These are phyloP conservation scores for Eledone cirrhosa DNA, from an alignment of 2,888 invertebrate genomes.

Conservation along the genomic window DNA sequence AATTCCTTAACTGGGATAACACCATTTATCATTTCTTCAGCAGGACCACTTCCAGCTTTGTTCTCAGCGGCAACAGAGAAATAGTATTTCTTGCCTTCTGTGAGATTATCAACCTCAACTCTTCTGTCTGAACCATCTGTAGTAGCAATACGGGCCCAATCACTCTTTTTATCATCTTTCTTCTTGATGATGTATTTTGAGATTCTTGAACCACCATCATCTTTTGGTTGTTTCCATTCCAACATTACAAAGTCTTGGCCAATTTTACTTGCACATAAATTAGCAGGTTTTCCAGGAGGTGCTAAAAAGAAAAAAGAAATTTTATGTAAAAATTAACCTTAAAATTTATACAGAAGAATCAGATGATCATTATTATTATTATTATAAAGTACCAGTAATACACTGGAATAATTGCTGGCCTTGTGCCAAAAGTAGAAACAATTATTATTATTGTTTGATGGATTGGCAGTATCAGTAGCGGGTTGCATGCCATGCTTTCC, in stretches of 20 bases:
- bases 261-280: conserved; percentile 36
- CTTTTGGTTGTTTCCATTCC: conserved; percentile 62
- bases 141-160: conserved; percentile 45
- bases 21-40: conserved; percentile 4
- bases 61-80: conserved; percentile 88
- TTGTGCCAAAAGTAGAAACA: no score
- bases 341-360: no score
- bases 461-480: no score
- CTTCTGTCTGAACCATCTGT: conserved; percentile 42
- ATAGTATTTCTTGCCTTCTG: conserved; percentile 72
- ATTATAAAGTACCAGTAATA: no score
- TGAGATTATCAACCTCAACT: conserved; percentile 45
- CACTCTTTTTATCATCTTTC: conserved; percentile 26
- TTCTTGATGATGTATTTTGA: conserved; percentile 51
- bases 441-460: no score
- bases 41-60: conserved; percentile 75
- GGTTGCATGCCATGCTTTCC: no score
- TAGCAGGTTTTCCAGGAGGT: conserved; percentile 43
- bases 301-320: conserved; percentile 35
- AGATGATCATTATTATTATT: no score
- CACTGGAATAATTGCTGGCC: no score
- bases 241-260: conserved; percentile 44
- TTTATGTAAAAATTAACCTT: neutral
- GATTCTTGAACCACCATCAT: conserved; percentile 56
- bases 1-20: neutral